Conservation (phyloP, 2,113 vertebrate genomes). For the Chaetura pelagica region DNA sequence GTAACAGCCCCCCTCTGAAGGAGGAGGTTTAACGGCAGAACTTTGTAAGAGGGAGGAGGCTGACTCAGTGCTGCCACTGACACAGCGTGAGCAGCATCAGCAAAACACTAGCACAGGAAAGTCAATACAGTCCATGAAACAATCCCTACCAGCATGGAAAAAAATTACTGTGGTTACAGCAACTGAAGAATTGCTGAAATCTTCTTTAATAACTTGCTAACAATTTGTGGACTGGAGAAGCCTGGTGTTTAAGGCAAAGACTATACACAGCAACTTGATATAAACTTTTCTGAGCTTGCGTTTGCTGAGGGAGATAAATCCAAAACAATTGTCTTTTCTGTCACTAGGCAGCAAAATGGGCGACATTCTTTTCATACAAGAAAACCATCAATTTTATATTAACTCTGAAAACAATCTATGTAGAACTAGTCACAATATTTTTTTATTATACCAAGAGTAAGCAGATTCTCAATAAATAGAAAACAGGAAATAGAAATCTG, state of each 20-base stretch:
- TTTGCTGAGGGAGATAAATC: neutral
- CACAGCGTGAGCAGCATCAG: neutral
- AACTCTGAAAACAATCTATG: neutral
- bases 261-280: neutral
- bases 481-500: neutral
- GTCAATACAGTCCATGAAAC: neutral
- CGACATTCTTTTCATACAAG: neutral
- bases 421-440: neutral
- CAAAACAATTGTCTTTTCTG: neutral
- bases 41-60: constrained; percentile 24
- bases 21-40: constrained; percentile 1
- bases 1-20: neutral
- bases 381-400: neutral
- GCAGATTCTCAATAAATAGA: neutral
- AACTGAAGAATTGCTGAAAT: neutral
- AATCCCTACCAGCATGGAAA: neutral
- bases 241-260: neutral
- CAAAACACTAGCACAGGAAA: constrained; percentile 1
- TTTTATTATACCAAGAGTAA: neutral
- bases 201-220: neutral
- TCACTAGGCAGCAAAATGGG: neutral
- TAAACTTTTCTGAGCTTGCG: neutral
- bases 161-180: neutral
- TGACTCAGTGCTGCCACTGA: constrained; percentile 4
- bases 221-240: neutral